A percentile compares a stretch with the other conserved stretches of the same genome.
Evolutionary conservation across 2,888 invertebrate genomes (phyloP).

Genomic region (Spisula solida): DNA sequence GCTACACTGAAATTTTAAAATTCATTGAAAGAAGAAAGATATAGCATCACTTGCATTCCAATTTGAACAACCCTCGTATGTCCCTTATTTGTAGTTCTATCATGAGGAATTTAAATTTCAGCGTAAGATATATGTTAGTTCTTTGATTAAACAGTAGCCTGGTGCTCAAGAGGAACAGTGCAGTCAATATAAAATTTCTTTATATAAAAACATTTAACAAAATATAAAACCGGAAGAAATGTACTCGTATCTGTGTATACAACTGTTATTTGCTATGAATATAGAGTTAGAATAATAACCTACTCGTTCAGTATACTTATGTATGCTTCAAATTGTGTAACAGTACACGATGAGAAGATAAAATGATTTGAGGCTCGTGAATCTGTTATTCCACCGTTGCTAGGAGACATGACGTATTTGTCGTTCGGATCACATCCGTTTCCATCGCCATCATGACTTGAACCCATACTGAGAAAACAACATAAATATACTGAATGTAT

Average conservation of each 20-base stretch:
- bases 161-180: too few relatives aligned
- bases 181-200: background rate
- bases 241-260: background rate
- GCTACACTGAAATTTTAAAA: too few relatives aligned
- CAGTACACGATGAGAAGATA: slow-evolving; percentile 56
- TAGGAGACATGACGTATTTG: slow-evolving; percentile 57
- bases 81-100: too few relatives aligned
- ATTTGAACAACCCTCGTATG: too few relatives aligned
- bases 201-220: background rate
- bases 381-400: slow-evolving; percentile 32
- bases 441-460: slow-evolving; percentile 52
- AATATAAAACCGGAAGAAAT: background rate
- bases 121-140: too few relatives aligned
- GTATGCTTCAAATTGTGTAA: slow-evolving; percentile 51
- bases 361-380: slow-evolving; percentile 56
- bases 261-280: too few relatives aligned
- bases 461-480: slow-evolving; percentile 47
- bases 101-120: too few relatives aligned
- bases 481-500: background rate
- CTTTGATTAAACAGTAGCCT: too few relatives aligned
- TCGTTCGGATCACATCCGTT: slow-evolving; percentile 54
- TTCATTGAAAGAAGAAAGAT: too few relatives aligned
- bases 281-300: background rate
- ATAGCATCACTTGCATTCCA: too few relatives aligned
- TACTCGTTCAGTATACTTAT: background rate